Percentiles rank a stretch among this genome's conserved stretches.
Conservation (phyloP, 2,888 invertebrate species). For the Dryobota labecula region DNA sequence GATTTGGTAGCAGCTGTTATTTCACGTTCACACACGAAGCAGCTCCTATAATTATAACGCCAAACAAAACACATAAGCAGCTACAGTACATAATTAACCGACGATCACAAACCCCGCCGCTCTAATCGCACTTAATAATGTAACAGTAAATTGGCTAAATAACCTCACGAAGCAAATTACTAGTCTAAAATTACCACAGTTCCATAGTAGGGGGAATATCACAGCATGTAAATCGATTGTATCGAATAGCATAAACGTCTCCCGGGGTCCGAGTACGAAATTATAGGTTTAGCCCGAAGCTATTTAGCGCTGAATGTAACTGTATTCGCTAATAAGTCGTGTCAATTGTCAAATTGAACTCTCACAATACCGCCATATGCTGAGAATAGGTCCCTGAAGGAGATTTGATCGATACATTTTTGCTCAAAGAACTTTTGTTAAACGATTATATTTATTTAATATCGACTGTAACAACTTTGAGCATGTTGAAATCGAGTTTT, state of each 20-base stretch:
- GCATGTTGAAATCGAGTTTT: conserved; percentile 55
- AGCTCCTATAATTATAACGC: conserved; percentile 59
- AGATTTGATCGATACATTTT: conserved; percentile 38
- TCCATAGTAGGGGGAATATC: conserved; percentile 73
- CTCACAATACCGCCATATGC: conserved; percentile 76
- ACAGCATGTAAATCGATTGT: conserved; percentile 82
- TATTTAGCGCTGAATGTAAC: conserved; percentile 83
- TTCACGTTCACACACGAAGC: conserved; percentile 31
- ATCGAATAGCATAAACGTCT: conserved; percentile 78
- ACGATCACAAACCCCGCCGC: conserved; percentile 73
- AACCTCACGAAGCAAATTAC: conserved; percentile 74
- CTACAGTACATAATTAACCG: conserved; percentile 71
- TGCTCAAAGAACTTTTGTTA: conserved; percentile 40
- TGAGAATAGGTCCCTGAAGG: conserved; percentile 71
- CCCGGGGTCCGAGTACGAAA: conserved; percentile 81
- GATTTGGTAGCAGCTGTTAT: conserved; percentile 52
- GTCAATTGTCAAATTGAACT: conserved; percentile 81
- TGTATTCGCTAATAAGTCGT: conserved; percentile 86
- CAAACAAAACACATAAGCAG: conserved; percentile 58
- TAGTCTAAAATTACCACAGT: conserved; percentile 77
- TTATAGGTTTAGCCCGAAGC: conserved; percentile 87
- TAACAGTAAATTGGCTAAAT: conserved; percentile 73
- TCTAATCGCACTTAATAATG: conserved; percentile 75
- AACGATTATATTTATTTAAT: conserved; percentile 55
- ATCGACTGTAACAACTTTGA: conserved; percentile 50